phyloP scores from a whole-genome alignment of 2,113 vertebrate genomes.

The Malurus elegans region DNA sequence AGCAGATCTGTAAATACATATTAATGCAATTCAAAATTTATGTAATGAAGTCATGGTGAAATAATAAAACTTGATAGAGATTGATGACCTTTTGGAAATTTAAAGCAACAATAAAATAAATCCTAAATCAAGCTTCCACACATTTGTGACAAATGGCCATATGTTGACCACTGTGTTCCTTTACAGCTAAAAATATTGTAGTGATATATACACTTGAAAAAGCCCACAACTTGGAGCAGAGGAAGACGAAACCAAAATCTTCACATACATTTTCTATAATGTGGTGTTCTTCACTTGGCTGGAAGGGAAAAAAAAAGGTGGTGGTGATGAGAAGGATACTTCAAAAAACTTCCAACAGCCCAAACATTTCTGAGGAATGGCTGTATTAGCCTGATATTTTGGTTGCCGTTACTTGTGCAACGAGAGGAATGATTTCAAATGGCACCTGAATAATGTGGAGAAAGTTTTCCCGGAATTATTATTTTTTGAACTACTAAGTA shows the following conservation, averaged over 20 bases:
- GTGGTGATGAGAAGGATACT: neutral
- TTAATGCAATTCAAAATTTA: neutral
- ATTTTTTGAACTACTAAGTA: neutral
- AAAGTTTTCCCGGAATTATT: neutral
- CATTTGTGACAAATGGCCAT: neutral
- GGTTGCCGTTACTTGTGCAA: neutral
- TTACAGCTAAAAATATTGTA: neutral
- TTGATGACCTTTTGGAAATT: neutral
- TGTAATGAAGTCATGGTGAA: neutral
- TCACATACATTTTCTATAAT: neutral
- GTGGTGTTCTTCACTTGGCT: neutral
- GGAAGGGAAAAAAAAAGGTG: neutral
- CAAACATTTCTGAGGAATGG: neutral
- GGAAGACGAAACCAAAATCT: neutral
- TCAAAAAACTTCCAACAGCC: neutral
- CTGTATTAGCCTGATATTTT: neutral
- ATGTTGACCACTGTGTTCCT: neutral
- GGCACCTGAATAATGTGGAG: neutral
- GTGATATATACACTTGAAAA: neutral
- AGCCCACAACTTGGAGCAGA: neutral
- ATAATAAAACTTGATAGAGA: neutral
- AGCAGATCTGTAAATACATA: neutral
- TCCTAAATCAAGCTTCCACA: neutral
- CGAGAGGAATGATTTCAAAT: neutral
- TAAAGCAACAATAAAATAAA: neutral